These are phyloP conservation scores for Platanista minor DNA, from an alignment of 2,113 vertebrate genomes.

Conservation along the genomic window DNA sequence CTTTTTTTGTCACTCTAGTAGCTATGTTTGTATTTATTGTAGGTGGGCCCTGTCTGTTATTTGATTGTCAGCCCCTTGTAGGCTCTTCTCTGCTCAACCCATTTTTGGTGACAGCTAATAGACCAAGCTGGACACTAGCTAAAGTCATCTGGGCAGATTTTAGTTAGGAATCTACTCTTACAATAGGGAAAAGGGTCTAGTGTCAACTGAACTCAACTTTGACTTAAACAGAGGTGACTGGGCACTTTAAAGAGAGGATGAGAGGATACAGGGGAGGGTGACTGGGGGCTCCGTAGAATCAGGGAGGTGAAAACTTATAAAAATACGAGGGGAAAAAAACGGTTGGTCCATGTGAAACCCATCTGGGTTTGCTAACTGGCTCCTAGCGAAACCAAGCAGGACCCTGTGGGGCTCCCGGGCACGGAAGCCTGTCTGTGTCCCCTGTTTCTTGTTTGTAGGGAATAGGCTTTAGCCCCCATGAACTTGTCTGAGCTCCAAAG, in stretches of 20 bases:
- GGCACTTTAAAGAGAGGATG: neutral
- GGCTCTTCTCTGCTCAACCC: neutral
- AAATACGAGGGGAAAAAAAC: neutral
- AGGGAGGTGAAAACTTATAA: neutral
- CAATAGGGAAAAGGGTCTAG: neutral
- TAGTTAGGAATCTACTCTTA: neutral
- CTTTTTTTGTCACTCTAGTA: neutral
- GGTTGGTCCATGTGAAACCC: neutral
- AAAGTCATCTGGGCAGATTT: neutral
- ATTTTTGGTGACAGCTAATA: neutral
- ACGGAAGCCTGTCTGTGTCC: no score
- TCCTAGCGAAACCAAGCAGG: no score
- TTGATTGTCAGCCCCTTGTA: neutral
- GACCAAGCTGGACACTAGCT: neutral
- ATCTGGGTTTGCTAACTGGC: neutral
- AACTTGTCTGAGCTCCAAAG: no score
- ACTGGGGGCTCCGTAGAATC: neutral
- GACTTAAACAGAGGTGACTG: neutral
- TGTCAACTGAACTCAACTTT: neutral
- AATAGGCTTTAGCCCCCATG: no score
- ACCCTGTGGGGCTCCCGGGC: no score
- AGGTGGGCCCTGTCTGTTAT: neutral
- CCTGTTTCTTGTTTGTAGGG: no score
- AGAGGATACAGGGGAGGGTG: neutral
- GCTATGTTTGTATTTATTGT: neutral